Base-by-base conservation (phyloP, 2,888 invertebrate genomes). In the Hoplodrina blanda region DNA sequence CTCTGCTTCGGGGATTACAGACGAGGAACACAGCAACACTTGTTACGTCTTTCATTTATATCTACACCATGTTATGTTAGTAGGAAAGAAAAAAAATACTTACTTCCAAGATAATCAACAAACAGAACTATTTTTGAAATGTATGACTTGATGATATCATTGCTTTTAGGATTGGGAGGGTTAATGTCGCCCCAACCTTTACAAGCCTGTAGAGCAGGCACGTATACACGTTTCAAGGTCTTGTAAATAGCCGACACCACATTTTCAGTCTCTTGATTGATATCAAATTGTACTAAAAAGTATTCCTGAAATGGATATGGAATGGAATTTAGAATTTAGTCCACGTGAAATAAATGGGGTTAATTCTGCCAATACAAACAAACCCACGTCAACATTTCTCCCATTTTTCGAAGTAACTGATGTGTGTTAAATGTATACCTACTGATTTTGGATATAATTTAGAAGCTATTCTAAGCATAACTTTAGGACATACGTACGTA, bases 101-200 rank as follows among this genome's bases (percentile, higher is more conserved):
- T 83, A 96, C 96, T 94, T 70, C 88, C 94, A 74, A 95, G 91
- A 82, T 95, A 96, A 71, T 95, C 94, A 73, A 94, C 89, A 67
- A 96, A 95, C 19, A 96, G 80, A 91, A 92, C 92, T 67, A 95
- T 93, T 85, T 94, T 95, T 1, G 94, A 93, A 70, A 93, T 85
- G 55, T 95, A 96, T 19, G 86, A 81, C 44, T 91, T 92, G 49
- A 94, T 94, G 7, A 92, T 92, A 10, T 93, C 91, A 52, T 78
- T 85, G 77, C 95, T 95, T 25, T 87, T 92, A 1, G 96, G 95
- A 69, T 96, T 95, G 0, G 96, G 96, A 0, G 95, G 95, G 71
- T 96, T 96, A 6, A 96, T 85, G 59, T 94, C 91, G 20, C 96
- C 96, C 96, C 96, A 96, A 2, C 89, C 92, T 70, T 90, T 88